Conservation (phyloP, 2,888 invertebrate species). For the Sarcophaga rosellei region DNA sequence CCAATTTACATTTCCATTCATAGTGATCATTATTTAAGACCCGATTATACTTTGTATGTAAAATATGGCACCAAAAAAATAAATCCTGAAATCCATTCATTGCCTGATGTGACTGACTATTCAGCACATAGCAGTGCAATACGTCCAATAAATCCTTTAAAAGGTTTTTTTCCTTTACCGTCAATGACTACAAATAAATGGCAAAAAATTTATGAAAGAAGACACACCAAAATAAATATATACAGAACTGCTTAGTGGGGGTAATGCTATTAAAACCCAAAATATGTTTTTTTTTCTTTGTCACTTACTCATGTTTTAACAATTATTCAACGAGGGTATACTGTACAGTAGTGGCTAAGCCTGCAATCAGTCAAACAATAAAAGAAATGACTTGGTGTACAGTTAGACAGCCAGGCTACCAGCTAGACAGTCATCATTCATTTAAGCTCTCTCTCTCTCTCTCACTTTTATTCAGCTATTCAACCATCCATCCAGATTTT, state of each 20-base stretch:
- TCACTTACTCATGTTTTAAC: background rate
- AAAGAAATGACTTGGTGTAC: background rate
- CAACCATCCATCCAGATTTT: background rate
- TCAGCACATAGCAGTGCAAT: too few species aligned
- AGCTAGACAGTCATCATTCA: background rate
- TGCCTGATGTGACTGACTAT: too few species aligned
- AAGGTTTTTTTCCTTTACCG: background rate
- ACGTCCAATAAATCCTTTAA: background rate
- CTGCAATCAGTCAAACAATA: background rate
- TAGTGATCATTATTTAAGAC: constrained; percentile 12
- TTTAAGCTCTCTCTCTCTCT: too few species aligned
- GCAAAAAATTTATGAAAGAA: background rate
- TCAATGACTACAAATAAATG: background rate
- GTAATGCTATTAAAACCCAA: background rate
- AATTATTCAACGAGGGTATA: background rate
- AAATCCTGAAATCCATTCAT: background rate
- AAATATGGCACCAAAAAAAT: background rate
- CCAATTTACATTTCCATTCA: background rate
- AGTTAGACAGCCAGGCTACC: background rate
- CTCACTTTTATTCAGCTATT: background rate
- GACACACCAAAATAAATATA: background rate
- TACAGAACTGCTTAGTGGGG: background rate
- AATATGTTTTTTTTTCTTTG: too few species aligned
- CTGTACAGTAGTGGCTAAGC: background rate
- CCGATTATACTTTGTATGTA: background rate